Base-by-base conservation (phyloP, 2,797 vertebrate species). In the Ceyx erithaca region DNA sequence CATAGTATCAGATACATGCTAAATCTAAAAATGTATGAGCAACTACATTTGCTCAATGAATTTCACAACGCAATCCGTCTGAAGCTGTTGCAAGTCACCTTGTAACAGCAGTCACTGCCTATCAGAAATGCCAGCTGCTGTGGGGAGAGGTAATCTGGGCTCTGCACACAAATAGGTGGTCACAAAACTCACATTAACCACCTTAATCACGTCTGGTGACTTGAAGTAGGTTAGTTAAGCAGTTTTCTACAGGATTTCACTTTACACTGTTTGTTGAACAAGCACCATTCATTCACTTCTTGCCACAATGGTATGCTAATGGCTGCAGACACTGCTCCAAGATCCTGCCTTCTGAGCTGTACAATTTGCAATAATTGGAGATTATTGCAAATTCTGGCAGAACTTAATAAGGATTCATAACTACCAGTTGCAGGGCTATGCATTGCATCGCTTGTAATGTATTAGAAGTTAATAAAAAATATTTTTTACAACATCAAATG, bases 11-110 rank as follows among this genome's bases (percentile, higher is more conserved):
- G 52, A 62, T 63, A 80, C 14, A 48, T 46, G 21, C 45, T 57
- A 83, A 70, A 75, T 89, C 64, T 62, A 78, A 82, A 80, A 77
- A 75, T 71, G 25, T 54, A 70, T 58, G 33, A 87, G n/a, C 69
- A 89, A 83, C 30, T n/a, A 8, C 80, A 72, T 90, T 87, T 96
- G 91, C 80, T 75, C 76, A 69, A 41, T 55, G 19, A 83, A 62
- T 75, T 85, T 71, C 78, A 43, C 69, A 92, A 62, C 6, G 31
- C 12, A 31, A 48, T 83, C 51, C 62, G 43, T 68, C 35, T 51
- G 72, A 86, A 89, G 46, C 19, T 41, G 14, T 30, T 8, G 46
- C 67, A 91, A 93, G 77, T 59, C 19, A 48, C 72, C 62, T 77
- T 86, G 80, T 83, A 86, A 85, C 52, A 64, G 43, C 58, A 90